A percentile compares a stretch with the other conserved stretches of the same genome.
These are phyloP conservation scores for Drosophila santomea DNA, from an alignment of 1,140 invertebrate genomes.

Conservation along the genomic window DNA sequence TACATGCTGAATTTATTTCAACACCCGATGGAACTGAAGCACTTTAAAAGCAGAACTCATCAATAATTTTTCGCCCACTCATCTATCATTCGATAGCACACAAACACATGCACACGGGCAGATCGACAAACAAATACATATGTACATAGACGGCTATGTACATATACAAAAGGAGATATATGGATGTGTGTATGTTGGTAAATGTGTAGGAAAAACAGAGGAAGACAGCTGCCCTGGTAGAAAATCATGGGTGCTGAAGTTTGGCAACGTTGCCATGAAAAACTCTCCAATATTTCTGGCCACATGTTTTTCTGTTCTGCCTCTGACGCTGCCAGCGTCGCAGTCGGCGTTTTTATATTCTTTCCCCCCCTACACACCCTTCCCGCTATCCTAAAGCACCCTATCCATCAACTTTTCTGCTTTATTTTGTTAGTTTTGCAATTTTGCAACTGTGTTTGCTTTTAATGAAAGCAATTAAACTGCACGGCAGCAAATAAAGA, in stretches of 20 bases:
- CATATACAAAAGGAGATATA: not conserved
- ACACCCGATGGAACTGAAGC: conserved; percentile 3
- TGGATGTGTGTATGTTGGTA: too few relatives aligned
- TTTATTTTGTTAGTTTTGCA: conserved; percentile 18
- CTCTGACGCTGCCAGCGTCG: not conserved
- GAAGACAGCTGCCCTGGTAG: conserved; percentile 23
- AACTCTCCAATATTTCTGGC: conserved; percentile 23
- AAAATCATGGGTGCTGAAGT: conserved; percentile 18
- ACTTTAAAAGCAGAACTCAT: conserved; percentile 39
- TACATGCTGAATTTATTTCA: conserved; percentile 21
- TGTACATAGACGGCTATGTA: not conserved
- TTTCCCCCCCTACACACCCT: not conserved
- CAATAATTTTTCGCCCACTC: conserved; percentile 50
- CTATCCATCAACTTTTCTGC: not conserved
- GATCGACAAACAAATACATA: not conserved
- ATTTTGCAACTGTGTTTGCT: conserved; percentile 47
- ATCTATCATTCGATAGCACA: conserved; percentile 40
- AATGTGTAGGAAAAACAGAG: conserved; percentile 1
- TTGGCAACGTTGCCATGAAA: conserved; percentile 24
- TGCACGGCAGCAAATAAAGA: conserved; percentile 73
- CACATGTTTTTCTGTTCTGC: conserved; percentile 34
- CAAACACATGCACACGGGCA: not conserved
- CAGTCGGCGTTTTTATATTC: conserved; percentile 7
- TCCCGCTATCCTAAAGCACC: too few relatives aligned
- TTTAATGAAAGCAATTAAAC: conserved; percentile 77